Conservation (phyloP, 1,140 invertebrate genomes). For the Eriosoma lanigerum region DNA sequence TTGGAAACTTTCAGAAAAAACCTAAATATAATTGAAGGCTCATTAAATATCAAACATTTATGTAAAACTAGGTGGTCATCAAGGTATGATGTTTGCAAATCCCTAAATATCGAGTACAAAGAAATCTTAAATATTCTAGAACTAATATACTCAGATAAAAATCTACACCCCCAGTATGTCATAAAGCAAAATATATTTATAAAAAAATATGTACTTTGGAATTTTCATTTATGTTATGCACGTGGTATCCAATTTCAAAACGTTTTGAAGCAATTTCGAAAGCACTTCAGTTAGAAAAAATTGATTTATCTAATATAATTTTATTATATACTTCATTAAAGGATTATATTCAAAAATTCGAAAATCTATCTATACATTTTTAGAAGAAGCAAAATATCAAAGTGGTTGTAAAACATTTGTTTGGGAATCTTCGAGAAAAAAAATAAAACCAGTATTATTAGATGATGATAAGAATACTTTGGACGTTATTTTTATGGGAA, state of each 20-base stretch:
- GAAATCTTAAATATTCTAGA: too few species aligned
- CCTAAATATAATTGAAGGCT: too few species aligned
- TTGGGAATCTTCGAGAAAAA: slow-evolving; percentile 15
- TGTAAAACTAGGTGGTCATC: too few species aligned
- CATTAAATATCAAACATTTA: too few species aligned
- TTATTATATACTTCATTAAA: slow-evolving; percentile 3
- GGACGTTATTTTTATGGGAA: slow-evolving; percentile 7
- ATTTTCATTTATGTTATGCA: too few species aligned
- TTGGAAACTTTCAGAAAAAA: too few species aligned
- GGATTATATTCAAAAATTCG: not conserved
- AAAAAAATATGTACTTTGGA: too few species aligned
- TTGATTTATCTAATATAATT: slow-evolving; percentile 1
- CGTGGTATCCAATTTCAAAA: not conserved
- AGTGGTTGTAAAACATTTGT: slow-evolving; percentile 23
- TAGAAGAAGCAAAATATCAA: not conserved
- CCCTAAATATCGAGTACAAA: too few species aligned
- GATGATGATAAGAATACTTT: slow-evolving; percentile 20
- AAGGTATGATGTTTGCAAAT: too few species aligned
- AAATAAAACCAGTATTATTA: not conserved
- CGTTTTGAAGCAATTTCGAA: not conserved
- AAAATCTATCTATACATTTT: slow-evolving; percentile 15
- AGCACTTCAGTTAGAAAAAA: slow-evolving; percentile 1
- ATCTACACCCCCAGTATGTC: too few species aligned
- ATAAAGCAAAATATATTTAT: too few species aligned
- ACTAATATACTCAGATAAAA: too few species aligned